phyloP scores from a whole-genome alignment of 2,113 vertebrate genomes.

The Misgurnus anguillicaudatus region DNA sequence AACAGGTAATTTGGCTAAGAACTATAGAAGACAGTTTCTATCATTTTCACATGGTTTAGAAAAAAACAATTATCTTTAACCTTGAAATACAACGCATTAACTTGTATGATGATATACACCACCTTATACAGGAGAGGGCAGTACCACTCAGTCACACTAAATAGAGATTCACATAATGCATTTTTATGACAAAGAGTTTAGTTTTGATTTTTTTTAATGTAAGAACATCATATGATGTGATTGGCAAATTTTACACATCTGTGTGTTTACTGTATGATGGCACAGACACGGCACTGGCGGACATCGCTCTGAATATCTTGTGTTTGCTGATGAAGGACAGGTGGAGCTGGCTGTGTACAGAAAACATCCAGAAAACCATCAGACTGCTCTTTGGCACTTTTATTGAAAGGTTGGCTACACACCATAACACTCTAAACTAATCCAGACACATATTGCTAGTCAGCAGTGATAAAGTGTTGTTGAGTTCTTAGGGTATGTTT shows the following conservation, averaged over 20 bases:
- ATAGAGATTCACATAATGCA: neutral
- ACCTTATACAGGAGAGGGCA: constrained; percentile 43
- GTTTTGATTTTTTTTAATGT: constrained; percentile 1
- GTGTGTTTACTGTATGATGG: constrained; percentile 50
- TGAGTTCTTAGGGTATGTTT: neutral
- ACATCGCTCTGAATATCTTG: constrained; percentile 84
- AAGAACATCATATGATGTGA: constrained; percentile 4
- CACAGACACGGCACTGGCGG: constrained; percentile 84
- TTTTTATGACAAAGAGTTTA: neutral
- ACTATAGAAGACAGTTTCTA: neutral
- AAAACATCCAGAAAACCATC: constrained; percentile 86
- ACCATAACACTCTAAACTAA: neutral
- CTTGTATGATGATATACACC: constrained; percentile 12
- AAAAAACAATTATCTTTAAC: neutral
- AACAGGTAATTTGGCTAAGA: constrained; percentile 59
- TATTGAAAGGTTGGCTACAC: constrained; percentile 82
- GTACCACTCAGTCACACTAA: constrained; percentile 34
- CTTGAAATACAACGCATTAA: neutral
- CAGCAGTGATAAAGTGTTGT: neutral
- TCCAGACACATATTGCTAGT: neutral
- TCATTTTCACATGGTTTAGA: neutral
- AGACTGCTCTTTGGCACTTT: constrained; percentile 86
- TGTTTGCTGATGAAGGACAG: constrained; percentile 86
- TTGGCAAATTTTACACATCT: neutral
- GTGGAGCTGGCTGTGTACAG: constrained; percentile 91